These are phyloP conservation scores for Hedya salicella DNA, from an alignment of 2,888 invertebrate genomes.

Conservation along the genomic window DNA sequence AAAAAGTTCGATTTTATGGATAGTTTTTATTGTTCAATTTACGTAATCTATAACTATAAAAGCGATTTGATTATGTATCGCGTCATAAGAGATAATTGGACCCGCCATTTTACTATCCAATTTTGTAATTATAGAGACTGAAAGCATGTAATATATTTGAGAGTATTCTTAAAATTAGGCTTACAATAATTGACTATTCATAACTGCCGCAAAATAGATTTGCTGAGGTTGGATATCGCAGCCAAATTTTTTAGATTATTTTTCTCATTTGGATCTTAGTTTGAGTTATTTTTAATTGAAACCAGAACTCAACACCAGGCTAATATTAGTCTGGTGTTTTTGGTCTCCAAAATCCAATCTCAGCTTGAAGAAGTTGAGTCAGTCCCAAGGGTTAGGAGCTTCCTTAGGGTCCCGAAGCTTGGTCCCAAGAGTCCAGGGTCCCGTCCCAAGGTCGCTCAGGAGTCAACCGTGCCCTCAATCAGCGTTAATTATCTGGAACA, in stretches of 20 bases:
- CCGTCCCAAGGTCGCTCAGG: conserved; percentile 77
- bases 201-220: conserved; percentile 8
- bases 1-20: too few relatives aligned
- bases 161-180: conserved; percentile 9
- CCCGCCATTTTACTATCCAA: conserved; percentile 15
- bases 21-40: too few relatives aligned
- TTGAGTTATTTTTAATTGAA: too few relatives aligned
- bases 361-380: too few relatives aligned
- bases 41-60: too few relatives aligned
- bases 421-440: conserved; percentile 42
- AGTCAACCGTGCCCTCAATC: conserved; percentile 78
- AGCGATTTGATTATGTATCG: too few relatives aligned
- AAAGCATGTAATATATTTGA: background rate
- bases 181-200: conserved; percentile 31
- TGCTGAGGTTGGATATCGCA: conserved; percentile 1
- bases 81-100: background rate
- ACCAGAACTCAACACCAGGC: too few relatives aligned
- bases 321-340: too few relatives aligned
- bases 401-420: background rate
- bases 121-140: conserved; percentile 1
- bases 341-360: too few relatives aligned
- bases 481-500: conserved; percentile 83
- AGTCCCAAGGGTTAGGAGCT: background rate
- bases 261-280: too few relatives aligned
- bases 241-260: background rate